Evolutionary conservation across 2,888 invertebrate species (phyloP).

Genomic region (Drosophila siamana): DNA sequence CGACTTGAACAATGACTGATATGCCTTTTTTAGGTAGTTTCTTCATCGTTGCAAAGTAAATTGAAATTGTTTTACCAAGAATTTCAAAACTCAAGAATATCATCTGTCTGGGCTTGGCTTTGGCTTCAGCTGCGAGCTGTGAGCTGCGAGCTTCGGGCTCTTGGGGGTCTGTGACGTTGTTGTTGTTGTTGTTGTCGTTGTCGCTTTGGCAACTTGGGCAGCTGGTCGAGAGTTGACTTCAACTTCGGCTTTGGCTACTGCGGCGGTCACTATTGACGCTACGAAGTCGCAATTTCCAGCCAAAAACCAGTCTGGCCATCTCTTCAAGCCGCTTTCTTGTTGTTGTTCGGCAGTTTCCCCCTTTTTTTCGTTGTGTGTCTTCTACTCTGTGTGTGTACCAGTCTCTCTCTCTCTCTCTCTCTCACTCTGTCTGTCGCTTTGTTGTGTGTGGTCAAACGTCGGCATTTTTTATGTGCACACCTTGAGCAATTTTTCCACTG

Average conservation of each 20-base stretch:
- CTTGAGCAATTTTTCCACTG: conserved; percentile 76
- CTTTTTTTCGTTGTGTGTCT: conserved; percentile 37
- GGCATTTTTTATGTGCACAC: conserved; percentile 73
- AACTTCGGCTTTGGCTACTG: conserved; percentile 2
- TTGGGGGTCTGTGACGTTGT: conserved; percentile 34
- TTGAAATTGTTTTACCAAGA: conserved; percentile 75
- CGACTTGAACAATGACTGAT: conserved; percentile 19
- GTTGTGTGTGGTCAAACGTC: conserved; percentile 77
- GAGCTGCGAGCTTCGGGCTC: conserved; percentile 17
- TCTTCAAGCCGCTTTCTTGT: conserved; percentile 52
- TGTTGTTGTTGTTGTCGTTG: conserved; percentile 5
- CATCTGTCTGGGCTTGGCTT: conserved; percentile 49
- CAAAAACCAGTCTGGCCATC: conserved; percentile 80
- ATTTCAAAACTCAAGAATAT: conserved; percentile 60
- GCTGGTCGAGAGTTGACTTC: conserved; percentile 47
- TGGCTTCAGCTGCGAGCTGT: conserved; percentile 18
- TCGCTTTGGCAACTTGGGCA: conserved; percentile 41
- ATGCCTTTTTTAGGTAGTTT: conserved; percentile 29
- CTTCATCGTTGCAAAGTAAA: conserved; percentile 40
- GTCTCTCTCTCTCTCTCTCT: conserved; percentile 7
- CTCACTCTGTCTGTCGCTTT: background rate
- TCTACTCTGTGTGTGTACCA: background rate
- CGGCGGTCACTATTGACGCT: conserved; percentile 38
- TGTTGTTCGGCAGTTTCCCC: conserved; percentile 57
- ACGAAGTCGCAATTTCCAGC: conserved; percentile 64